Conservation (phyloP, 2,797 vertebrate genomes). For the Eulemur mongoz region DNA sequence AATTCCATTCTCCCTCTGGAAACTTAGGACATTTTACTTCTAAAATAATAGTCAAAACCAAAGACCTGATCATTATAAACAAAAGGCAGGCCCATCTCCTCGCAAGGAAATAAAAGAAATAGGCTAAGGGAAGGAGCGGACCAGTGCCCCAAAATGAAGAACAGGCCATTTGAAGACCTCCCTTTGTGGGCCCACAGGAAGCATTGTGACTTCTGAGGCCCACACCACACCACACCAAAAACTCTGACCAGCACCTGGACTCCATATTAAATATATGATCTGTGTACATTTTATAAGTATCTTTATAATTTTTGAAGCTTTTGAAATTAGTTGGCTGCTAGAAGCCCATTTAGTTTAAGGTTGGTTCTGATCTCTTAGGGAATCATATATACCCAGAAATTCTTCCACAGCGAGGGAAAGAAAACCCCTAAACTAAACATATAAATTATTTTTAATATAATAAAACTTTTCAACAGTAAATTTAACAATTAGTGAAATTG, state of each 20-base stretch:
- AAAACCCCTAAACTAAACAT: not conserved
- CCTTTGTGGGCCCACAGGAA: not conserved
- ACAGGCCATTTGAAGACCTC: too few species aligned
- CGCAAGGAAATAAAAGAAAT: not conserved
- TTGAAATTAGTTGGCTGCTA: not conserved
- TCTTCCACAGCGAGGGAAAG: not conserved
- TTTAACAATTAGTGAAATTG: not conserved
- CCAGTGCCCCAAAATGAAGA: not conserved
- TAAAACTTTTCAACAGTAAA: not conserved
- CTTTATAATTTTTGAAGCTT: not conserved
- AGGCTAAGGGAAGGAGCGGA: accelerated
- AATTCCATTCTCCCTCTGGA: not conserved
- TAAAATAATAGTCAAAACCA: not conserved
- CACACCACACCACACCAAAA: not conserved
- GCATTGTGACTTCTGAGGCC: not conserved
- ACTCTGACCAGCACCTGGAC: too few species aligned
- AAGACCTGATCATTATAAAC: not conserved
- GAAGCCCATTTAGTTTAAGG: not conserved
- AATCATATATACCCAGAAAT: not conserved
- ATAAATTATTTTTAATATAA: not conserved
- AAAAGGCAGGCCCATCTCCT: not conserved
- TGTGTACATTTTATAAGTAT: not conserved
- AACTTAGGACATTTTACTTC: not conserved
- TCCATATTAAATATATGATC: not conserved
- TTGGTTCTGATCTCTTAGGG: not conserved